These are phyloP conservation scores for Philaenus spumarius DNA, from an alignment of 1,140 invertebrate genomes.

Conservation along the genomic window DNA sequence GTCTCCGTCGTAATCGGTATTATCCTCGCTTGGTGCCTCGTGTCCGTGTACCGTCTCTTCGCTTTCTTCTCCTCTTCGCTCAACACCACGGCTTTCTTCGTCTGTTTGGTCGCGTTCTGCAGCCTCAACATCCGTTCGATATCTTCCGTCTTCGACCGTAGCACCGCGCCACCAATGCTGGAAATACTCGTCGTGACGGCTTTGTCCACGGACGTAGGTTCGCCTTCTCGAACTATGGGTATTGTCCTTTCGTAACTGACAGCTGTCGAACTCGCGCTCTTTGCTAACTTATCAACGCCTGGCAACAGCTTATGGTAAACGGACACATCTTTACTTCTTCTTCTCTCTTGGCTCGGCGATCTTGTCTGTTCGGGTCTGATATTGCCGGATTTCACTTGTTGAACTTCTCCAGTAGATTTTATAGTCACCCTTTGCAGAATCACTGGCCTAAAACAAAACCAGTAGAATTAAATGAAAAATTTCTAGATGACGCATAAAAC, in stretches of 20 bases:
- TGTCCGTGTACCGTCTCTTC: slow-evolving; percentile 52
- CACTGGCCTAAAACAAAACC: slow-evolving; percentile 7
- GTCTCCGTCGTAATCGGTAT: slow-evolving; percentile 39
- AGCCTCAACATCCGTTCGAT: slow-evolving; percentile 53
- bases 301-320: slow-evolving; percentile 1
- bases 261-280: slow-evolving; percentile 23
- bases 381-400: slow-evolving; percentile 37
- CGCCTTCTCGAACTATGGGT: background rate
- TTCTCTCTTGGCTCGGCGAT: background rate
- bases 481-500: too few relatives aligned
- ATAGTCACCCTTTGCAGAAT: slow-evolving; percentile 52
- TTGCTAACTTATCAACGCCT: slow-evolving; percentile 18
- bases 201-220: slow-evolving; percentile 12
- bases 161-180: slow-evolving; percentile 56
- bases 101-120: slow-evolving; percentile 13
- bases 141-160: slow-evolving; percentile 58
- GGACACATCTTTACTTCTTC: background rate
- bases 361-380: slow-evolving; percentile 1
- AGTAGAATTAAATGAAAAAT: slow-evolving; percentile 21
- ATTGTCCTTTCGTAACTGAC: slow-evolving; percentile 13
- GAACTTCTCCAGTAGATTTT: slow-evolving; percentile 47
- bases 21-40: slow-evolving; percentile 50
- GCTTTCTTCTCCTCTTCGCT: slow-evolving; percentile 45
- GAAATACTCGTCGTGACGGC: slow-evolving; percentile 50
- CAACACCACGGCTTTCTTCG: background rate